Evolutionary conservation across 1,140 invertebrate genomes (phyloP), one percentile per base, ranked within the genome.

Genomic region (Heterodera carotae): DNA sequence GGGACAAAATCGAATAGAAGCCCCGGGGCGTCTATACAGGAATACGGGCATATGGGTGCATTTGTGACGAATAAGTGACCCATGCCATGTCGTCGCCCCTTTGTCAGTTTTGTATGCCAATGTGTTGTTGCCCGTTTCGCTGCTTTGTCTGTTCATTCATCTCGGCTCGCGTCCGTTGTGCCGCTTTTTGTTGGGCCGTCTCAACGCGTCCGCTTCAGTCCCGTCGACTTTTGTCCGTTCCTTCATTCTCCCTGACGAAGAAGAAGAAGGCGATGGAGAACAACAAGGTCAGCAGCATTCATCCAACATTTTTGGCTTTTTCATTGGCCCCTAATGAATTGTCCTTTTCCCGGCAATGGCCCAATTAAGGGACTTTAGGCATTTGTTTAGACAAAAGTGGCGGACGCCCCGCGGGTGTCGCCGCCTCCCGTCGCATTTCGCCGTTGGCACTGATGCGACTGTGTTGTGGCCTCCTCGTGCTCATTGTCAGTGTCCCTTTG

Each of bases 101-200:
- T 29, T 3, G 27, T 34, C n/a, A 66, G 62, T 66, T 15, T 0
- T 66, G 62, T 31, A 4, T 34, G 62, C 62, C 62, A 66, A 66
- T 6, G 4, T 66, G 10, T 10, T 66, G 29, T 1, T 66, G 62
- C 62, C 62, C 33, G 10, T 66, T 29, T 27, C 62, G 62, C 62
- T 66, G 25, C 59, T 81, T 22, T 36, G 78, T 27, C 59, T 81
- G 53, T 22, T 78, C 5, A 29, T 81, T 31, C 80, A 81, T 33
- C 78, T 80, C 12, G 27, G 36, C 39, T 76, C 76, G n/a, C 39
- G 56, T 31, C 31, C 71, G 66, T 7, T 66, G 25, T 66, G 62
- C 62, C 15, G 25, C 6, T 66, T 66, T 66, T 4, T 66, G 62
- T 7, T 66, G 29, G 12, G 6, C 62, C 62, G 2, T 27, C 62